These are phyloP conservation scores for Aphaenogaster floridana DNA, from an alignment of 1,140 invertebrate species.

Conservation along the genomic window DNA sequence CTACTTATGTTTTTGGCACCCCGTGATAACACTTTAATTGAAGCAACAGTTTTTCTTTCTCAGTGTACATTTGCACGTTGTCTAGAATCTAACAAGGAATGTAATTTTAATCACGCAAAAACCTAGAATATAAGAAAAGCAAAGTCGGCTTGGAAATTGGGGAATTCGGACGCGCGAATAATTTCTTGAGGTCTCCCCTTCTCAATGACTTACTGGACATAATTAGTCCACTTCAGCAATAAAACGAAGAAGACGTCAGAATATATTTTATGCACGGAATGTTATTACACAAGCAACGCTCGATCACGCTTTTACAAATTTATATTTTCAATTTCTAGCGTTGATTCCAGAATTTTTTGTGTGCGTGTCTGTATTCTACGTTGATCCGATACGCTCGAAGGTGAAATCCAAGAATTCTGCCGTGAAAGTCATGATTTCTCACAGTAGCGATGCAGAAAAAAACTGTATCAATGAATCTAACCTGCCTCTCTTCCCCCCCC, in stretches of 20 bases:
- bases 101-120: not conserved
- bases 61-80: not conserved
- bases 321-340: not conserved
- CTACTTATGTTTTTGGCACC: too few species aligned
- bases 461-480: not conserved
- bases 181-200: not conserved
- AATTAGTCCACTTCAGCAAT: not conserved
- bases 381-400: not conserved
- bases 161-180: not conserved
- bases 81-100: not conserved
- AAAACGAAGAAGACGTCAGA: not conserved
- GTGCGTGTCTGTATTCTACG: not conserved
- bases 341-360: not conserved
- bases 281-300: not conserved
- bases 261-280: not conserved
- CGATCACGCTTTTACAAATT: not conserved
- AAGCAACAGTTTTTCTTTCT: too few species aligned
- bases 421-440: not conserved
- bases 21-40: too few species aligned
- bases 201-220: not conserved
- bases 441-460: not conserved
- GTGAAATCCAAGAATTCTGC: constrained; percentile 1
- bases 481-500: too few species aligned
- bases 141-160: not conserved
- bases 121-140: not conserved